phyloP scores from a whole-genome alignment of 2,888 invertebrate genomes.

The Dryococelus australis region DNA sequence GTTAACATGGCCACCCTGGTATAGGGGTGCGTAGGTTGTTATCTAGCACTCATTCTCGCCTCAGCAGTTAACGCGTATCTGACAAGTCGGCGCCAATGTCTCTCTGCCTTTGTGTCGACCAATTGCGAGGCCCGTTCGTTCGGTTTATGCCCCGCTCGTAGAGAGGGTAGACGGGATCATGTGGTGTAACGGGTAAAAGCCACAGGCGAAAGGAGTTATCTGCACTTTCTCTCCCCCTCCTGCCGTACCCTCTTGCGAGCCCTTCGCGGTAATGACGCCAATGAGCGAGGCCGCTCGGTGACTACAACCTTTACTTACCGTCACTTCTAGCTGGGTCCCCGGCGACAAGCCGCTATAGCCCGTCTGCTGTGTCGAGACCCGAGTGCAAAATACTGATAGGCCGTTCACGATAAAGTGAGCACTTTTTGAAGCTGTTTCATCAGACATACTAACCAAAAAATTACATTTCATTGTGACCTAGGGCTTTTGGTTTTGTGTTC shows the following conservation, averaged over 20 bases:
- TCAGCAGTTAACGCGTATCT: background rate
- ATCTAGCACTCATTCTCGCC: background rate
- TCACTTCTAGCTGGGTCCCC: background rate
- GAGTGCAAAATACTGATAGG: too few relatives aligned
- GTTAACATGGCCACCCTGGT: background rate
- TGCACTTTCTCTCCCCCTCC: background rate
- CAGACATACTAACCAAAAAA: too few relatives aligned
- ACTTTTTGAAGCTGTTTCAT: too few relatives aligned
- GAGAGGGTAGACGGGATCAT: constrained; percentile 12
- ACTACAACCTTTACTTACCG: background rate
- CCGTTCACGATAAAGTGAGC: too few relatives aligned
- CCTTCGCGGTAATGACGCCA: background rate
- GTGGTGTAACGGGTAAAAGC: background rate
- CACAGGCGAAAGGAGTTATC: background rate
- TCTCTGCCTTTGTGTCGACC: background rate
- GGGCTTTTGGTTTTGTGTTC: too few relatives aligned
- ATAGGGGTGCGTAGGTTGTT: background rate
- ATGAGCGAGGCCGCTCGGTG: background rate
- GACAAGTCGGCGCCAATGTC: background rate
- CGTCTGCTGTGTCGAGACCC: background rate
- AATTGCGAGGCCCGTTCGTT: background rate
- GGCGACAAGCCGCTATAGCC: background rate
- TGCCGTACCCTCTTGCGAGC: background rate
- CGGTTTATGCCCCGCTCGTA: background rate
- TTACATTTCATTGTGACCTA: too few relatives aligned